phyloP scores from a whole-genome alignment of 1,140 invertebrate genomes.

The Andricus grossulariae region DNA sequence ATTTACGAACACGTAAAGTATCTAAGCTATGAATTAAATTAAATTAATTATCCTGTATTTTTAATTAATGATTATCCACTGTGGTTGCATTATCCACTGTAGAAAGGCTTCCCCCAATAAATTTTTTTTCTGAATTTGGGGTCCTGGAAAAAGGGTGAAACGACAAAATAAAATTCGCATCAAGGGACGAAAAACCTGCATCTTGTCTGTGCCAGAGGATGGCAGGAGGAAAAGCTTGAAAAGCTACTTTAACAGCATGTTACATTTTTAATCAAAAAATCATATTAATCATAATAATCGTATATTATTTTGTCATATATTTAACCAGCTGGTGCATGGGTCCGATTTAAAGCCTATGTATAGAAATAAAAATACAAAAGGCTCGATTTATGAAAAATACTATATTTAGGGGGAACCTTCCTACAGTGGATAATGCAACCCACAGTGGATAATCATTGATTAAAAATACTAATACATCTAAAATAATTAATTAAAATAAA shows the following conservation, averaged over 20 bases:
- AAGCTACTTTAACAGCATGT: not conserved
- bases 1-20: too few relatives aligned
- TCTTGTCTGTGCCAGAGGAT: not conserved
- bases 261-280: slow-evolving; percentile 21
- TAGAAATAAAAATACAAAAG: slow-evolving; percentile 44
- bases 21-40: too few relatives aligned
- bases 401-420: too few relatives aligned
- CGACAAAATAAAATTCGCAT: not conserved
- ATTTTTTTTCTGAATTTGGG: not conserved
- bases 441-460: too few relatives aligned
- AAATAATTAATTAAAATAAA: too few relatives aligned
- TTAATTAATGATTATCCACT: too few relatives aligned
- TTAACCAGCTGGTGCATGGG: slow-evolving; percentile 74
- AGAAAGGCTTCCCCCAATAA: too few relatives aligned
- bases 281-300: slow-evolving; percentile 42
- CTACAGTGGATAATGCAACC: too few relatives aligned
- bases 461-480: too few relatives aligned
- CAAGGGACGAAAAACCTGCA: not conserved
- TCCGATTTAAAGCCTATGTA: slow-evolving; percentile 69
- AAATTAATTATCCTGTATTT: too few relatives aligned
- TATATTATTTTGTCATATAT: slow-evolving; percentile 45
- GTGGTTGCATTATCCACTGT: too few relatives aligned
- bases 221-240: not conserved
- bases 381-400: slow-evolving; percentile 42
- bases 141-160: not conserved